phyloP scores from a whole-genome alignment of 2,888 invertebrate genomes.

The Chromoteleia sp. region DNA sequence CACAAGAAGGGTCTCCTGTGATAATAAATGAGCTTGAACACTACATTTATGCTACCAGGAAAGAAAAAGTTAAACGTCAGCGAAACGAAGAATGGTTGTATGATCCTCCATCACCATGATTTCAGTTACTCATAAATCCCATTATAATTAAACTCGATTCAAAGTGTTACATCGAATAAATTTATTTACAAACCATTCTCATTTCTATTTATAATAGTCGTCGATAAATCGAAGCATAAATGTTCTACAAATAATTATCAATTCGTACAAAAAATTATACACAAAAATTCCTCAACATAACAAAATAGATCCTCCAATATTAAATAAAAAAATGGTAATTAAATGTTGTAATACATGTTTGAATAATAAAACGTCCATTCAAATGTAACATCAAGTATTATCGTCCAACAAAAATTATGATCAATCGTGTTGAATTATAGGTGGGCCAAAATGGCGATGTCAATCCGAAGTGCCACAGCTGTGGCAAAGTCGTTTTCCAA shows the following conservation, averaged over 20 bases:
- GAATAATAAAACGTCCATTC: no score
- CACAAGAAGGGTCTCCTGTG: conserved; percentile 79
- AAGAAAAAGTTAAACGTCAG: conserved; percentile 72
- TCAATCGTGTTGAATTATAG: conserved; percentile 74
- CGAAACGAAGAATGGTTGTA: conserved; percentile 68
- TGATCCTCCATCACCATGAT: conserved; percentile 51
- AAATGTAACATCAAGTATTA: no score
- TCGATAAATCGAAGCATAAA: conserved; percentile 64
- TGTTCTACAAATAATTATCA: conserved; percentile 58
- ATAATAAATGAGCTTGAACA: conserved; percentile 85
- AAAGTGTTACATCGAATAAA: conserved; percentile 50
- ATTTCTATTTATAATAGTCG: conserved; percentile 67
- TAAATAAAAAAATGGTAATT: no score
- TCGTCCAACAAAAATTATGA: no score
- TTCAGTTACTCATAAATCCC: conserved; percentile 23
- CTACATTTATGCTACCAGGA: conserved; percentile 84
- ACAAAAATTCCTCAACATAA: no score
- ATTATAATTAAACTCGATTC: conserved; percentile 46
- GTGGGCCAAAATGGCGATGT: conserved; percentile 85
- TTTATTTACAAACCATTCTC: conserved; percentile 70
- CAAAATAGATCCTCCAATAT: no score
- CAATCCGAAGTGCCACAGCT: conserved; percentile 91
- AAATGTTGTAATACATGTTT: no score
- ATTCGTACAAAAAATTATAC: no score
- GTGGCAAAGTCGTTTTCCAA: conserved; percentile 96